Base-by-base conservation (phyloP, 2,797 vertebrate species). In the Lagorchestes hirsutus region DNA sequence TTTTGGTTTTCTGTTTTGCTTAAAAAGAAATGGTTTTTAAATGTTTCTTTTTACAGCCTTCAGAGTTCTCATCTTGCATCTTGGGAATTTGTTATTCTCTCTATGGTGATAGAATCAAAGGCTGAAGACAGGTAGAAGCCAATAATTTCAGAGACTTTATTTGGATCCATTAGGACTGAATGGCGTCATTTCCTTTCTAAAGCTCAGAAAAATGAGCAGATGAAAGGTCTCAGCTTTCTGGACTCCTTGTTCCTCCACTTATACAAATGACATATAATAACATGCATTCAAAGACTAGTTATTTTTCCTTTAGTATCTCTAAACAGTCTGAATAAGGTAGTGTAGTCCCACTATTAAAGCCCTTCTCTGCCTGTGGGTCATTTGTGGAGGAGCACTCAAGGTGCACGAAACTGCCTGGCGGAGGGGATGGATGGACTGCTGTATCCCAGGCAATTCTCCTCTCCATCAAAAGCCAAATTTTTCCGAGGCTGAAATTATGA, bases 181-280 rank as follows among this genome's bases (percentile, higher is more conserved):
- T 98, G 98, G 98, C 97, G 97, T 98, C 98, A 98, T 97, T 99
- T 98, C 98, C 98, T 98, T 99, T 99, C 98, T 98, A 98, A 99
- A 99, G 99, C 99, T 99, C 98, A 97, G 74, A 98, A 98, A 99
- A 99, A 99, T 98, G 98, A 99, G 98, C 91, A 98, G 98, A 98
- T 99, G 98, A 99, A 99, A 99, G 99, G 98, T 98, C 98, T 97
- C 90, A 97, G 98, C 98, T 99, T 99, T 99, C 98, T 98, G 95
- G 95, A 95, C 98, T 98, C 98, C 99, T 99, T 99, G 98, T 99
- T 99, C 99, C 97, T 93, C 98, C 99, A 98, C 99, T 99, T 99
- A 98, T 97, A 98, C 98, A 99, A 99, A 99, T 99, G 98, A 99
- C 98, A 99, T 98, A 98, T 99, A 99, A 99, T 99, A 99, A 98